Evolutionary conservation across 2,113 vertebrate genomes (phyloP).

Genomic region (Drymodes brunneopygia): DNA sequence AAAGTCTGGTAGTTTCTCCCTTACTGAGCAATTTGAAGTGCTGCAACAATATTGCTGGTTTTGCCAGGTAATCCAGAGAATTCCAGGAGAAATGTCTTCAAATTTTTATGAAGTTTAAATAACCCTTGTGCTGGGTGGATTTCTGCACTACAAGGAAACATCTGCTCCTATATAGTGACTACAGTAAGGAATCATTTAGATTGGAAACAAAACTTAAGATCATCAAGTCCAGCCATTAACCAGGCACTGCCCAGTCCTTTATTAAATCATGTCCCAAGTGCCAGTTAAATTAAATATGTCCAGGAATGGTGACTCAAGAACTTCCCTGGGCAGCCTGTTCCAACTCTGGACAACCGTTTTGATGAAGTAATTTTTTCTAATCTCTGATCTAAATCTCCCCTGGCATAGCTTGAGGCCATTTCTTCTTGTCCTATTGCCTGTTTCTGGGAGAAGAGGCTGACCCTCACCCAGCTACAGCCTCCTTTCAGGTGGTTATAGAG

Average conservation of each 20-base stretch:
- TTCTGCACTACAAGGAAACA: background rate
- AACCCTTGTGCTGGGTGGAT: background rate
- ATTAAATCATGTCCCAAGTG: background rate
- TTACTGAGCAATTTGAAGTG: background rate
- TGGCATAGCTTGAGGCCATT: fast-evolving
- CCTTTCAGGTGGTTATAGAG: background rate
- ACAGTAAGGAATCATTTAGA: background rate
- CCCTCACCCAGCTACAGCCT: fast-evolving
- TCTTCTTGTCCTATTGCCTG: background rate
- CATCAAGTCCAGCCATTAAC: background rate
- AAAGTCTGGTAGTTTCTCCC: background rate
- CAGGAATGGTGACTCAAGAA: background rate
- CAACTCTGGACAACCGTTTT: background rate
- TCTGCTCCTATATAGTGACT: background rate
- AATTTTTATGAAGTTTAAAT: background rate
- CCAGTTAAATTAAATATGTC: background rate
- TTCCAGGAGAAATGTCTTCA: background rate
- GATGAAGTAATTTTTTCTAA: background rate
- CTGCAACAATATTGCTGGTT: background rate
- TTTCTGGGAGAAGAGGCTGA: background rate
- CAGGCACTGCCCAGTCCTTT: background rate
- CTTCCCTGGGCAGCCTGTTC: background rate
- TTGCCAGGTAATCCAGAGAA: background rate
- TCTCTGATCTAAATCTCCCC: background rate
- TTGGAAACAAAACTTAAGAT: background rate